Evolutionary conservation across 2,797 vertebrate species (phyloP), one percentile per base, ranked within the genome.

Genomic region (Adelosebastes latens): DNA sequence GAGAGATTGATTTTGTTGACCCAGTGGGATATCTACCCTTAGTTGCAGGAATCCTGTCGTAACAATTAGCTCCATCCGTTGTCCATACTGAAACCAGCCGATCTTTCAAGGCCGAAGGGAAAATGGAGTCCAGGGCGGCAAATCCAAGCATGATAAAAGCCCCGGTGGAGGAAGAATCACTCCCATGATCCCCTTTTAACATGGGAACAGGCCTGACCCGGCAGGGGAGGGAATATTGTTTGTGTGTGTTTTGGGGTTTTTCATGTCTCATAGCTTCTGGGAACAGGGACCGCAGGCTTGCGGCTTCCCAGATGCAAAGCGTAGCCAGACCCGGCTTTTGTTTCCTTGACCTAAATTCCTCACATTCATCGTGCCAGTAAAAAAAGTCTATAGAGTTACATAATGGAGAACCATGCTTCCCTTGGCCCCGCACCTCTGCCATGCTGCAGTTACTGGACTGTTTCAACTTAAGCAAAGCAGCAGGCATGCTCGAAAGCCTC

Each of bases 261-360:
- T 87, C 58, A 72, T 92, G 80, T 87, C 69, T 91, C 81, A 77
- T 58, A 63, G 87, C 78, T 89, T 91, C 89, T 87, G 92, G 91
- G 93, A 94, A 92, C 83, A 81, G 55, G 76, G 68, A 90, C 91
- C 89, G 0, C 92, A 93, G 67, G 86, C 87, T 80, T 90, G 91
- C 85, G 88, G 89, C 84, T 92, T 87, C 75, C 56, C 2, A 91
- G 81, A 81, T 86, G 81, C 75, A 65, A 80, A 73, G 76, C 63
- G 58, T 61, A 81, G 87, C 81, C 80, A 52, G 70, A 82, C 81
- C 71, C 82, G 56, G 90, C 91, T 93, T 93, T 95, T 95, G 93
- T 95, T 93, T 90, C 90, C 83, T 80, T 92, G 94, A 95, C 94
- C 93, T 86, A 92, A 88, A 96, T 96, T 96, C 94, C 92, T 85